These are phyloP conservation scores for Ia io DNA, from an alignment of 2,113 vertebrate genomes.

Conservation along the genomic window DNA sequence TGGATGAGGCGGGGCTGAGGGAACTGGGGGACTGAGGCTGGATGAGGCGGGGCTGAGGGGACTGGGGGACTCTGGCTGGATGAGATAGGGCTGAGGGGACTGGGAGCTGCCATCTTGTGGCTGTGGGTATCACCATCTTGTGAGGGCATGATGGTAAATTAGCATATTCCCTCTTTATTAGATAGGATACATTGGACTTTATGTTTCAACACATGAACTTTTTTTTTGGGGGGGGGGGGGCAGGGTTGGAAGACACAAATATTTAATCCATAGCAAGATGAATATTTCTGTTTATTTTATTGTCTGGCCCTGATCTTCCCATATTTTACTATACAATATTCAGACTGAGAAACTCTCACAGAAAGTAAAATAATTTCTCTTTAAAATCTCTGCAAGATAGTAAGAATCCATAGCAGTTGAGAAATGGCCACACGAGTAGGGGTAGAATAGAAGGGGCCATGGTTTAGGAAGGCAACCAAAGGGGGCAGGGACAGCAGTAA, in stretches of 20 bases:
- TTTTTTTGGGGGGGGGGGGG: accelerated
- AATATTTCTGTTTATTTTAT: not conserved
- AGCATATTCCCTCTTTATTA: no score
- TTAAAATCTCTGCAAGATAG: not conserved
- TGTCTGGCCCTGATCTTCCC: not conserved
- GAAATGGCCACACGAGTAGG: not conserved
- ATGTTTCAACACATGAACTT: not conserved
- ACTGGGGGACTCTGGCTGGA: no score
- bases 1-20: no score
- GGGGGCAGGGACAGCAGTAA: not conserved
- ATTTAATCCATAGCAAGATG: not conserved
- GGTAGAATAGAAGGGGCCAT: not conserved
- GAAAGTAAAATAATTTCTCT: not conserved
- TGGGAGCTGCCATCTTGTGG: no score
- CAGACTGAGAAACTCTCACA: not conserved
- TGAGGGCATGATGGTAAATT: no score
- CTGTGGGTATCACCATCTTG: no score
- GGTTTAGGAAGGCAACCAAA: not conserved
- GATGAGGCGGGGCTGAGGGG: no score
- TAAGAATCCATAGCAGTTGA: not conserved
- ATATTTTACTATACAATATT: not conserved
- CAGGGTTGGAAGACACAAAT: not conserved
- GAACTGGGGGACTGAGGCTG: no score
- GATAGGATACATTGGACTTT: not conserved
- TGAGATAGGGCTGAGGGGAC: no score